Conservation (phyloP, 1,140 invertebrate genomes). For the Drosophila bipectinata region DNA sequence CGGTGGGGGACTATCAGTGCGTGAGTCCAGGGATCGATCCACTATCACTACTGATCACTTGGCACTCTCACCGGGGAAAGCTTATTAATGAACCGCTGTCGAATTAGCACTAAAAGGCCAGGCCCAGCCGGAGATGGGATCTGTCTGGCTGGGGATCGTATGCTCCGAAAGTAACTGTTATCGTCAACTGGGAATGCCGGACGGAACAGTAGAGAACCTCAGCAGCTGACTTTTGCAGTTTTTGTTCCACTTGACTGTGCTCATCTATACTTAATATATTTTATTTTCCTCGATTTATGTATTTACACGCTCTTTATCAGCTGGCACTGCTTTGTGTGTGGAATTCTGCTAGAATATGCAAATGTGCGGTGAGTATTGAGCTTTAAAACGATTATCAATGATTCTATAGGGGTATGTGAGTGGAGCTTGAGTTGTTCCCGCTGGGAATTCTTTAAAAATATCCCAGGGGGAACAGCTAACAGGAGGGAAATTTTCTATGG, state of each 20-base stretch:
- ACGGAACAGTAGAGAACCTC: too few species aligned
- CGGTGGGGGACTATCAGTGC: constrained; percentile 13
- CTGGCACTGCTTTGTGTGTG: constrained; percentile 11
- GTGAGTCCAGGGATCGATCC: background rate
- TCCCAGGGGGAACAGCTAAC: constrained; percentile 5
- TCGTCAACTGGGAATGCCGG: constrained; percentile 1
- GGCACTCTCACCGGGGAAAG: background rate
- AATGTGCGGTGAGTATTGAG: constrained; percentile 22
- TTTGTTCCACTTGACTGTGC: constrained; percentile 26
- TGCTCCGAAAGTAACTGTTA: constrained; percentile 19
- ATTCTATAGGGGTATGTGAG: background rate
- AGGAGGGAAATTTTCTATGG: constrained; percentile 2
- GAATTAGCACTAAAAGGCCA: constrained; percentile 33
- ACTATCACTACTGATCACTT: constrained; percentile 18
- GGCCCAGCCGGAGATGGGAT: background rate
- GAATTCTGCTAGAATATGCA: constrained; percentile 21
- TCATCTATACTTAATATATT: constrained; percentile 14
- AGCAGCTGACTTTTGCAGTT: constrained; percentile 29
- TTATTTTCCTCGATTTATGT: constrained; percentile 22
- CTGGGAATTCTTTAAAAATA: background rate
- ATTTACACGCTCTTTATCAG: constrained; percentile 66
- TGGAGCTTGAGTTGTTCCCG: constrained; percentile 6
- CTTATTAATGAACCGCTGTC: constrained; percentile 12
- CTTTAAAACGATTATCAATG: constrained; percentile 17
- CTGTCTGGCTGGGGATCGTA: constrained; percentile 6